Conservation (phyloP, 2,888 invertebrate species). For the Rhagonycha lutea region DNA sequence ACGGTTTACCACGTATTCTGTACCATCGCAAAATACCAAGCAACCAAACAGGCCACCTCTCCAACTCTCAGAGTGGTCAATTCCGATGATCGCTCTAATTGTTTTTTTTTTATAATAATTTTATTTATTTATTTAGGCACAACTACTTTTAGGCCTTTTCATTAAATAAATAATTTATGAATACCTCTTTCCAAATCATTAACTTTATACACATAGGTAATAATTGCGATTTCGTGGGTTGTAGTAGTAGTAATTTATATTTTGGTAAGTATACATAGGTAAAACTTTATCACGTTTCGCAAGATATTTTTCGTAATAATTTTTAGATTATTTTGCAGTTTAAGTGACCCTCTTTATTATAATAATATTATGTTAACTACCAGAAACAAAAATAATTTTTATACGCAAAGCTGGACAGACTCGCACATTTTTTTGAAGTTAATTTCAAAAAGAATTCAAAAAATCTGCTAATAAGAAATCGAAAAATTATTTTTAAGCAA, state of each 20-base stretch:
- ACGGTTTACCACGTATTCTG: not conserved
- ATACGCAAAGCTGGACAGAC: not conserved
- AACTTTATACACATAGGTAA: not conserved
- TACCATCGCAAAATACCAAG: not conserved
- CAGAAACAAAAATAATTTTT: too few relatives aligned
- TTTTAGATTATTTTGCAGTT: not conserved
- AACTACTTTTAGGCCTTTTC: not conserved
- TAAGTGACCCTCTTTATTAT: not conserved
- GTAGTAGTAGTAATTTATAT: not conserved
- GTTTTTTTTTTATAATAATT: not conserved
- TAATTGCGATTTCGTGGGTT: not conserved
- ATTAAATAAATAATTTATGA: not conserved
- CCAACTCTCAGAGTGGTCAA: not conserved
- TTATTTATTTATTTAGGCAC: not conserved
- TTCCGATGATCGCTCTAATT: not conserved
- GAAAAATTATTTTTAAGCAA: too few relatives aligned
- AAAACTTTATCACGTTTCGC: not conserved
- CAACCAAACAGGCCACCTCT: not conserved
- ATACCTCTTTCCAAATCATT: not conserved
- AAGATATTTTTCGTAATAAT: not conserved
- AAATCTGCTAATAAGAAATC: too few relatives aligned
- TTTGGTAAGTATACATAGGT: not conserved
- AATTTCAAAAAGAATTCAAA: too few relatives aligned
- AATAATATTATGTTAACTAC: not conserved
- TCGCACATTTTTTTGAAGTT: too few relatives aligned